phyloP scores from a whole-genome alignment of 1,140 invertebrate genomes.

The Wiebesia pumilae region DNA sequence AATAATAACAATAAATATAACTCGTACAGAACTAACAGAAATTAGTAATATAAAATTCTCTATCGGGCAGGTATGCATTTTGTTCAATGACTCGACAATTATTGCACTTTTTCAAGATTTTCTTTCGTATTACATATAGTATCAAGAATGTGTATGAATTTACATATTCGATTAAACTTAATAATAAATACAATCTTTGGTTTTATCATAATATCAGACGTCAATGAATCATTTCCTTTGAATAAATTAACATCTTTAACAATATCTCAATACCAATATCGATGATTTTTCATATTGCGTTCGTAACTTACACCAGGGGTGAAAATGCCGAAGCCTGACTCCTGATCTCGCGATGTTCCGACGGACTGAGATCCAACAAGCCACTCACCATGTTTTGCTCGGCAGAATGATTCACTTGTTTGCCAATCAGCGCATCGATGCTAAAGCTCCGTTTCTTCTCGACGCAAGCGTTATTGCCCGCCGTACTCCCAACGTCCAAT shows the following conservation, averaged over 20 bases:
- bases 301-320: constrained; percentile 66
- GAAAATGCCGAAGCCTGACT: constrained; percentile 75
- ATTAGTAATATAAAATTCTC: not conserved
- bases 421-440: constrained; percentile 76
- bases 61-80: not conserved
- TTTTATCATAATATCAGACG: constrained; percentile 13
- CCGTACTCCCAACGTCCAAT: not conserved
- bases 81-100: constrained; percentile 33
- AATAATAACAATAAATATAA: constrained; percentile 8
- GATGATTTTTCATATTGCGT: not conserved
- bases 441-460: constrained; percentile 74
- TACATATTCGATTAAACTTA: constrained; percentile 6
- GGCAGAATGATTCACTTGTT: constrained; percentile 61
- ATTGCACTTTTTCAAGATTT: constrained; percentile 49
- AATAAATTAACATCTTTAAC: constrained; percentile 2
- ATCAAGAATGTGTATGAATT: constrained; percentile 10
- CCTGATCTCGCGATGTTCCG: constrained; percentile 71
- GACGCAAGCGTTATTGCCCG: constrained; percentile 15
- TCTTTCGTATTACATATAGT: constrained; percentile 7
- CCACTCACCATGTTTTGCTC: constrained; percentile 63
- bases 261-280: constrained; percentile 16
- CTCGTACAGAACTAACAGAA: not conserved
- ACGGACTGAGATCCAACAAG: constrained; percentile 70
- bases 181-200: constrained; percentile 44
- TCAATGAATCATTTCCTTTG: not conserved